phyloP scores from a whole-genome alignment of 2,797 vertebrate genomes.

The Coregonus ussuriensis region DNA sequence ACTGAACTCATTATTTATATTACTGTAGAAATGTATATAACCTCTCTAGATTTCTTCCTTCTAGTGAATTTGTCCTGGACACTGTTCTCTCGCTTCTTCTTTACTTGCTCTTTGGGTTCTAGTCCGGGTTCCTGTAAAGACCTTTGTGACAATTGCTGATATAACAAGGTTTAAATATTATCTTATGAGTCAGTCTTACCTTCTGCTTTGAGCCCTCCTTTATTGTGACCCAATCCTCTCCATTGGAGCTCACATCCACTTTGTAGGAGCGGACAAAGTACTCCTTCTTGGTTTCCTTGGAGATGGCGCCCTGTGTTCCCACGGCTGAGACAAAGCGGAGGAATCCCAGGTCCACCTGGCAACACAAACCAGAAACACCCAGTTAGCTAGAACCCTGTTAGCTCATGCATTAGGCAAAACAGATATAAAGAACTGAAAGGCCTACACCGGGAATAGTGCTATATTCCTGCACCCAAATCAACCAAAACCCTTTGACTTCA shows the following conservation, averaged over 20 bases:
- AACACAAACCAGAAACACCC: constrained; percentile 2
- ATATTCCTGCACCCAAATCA: background rate
- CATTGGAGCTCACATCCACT: constrained; percentile 95
- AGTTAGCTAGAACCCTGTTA: background rate
- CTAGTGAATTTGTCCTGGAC: too few relatives aligned
- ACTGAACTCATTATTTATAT: background rate
- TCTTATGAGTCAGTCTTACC: constrained; percentile 62
- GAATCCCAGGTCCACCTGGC: constrained; percentile 93
- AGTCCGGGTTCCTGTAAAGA: background rate
- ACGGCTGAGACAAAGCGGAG: constrained; percentile 92
- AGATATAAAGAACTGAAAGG: background rate
- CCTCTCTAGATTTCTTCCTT: too few relatives aligned
- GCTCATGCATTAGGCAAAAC: background rate
- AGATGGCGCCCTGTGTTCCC: constrained; percentile 94
- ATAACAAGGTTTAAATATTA: background rate
- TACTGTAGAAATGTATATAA: background rate
- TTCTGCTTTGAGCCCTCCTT: constrained; percentile 93
- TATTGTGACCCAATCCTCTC: constrained; percentile 97
- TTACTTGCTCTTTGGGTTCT: too few relatives aligned
- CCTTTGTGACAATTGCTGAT: background rate
- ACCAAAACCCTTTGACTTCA: background rate
- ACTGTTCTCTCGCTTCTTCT: too few relatives aligned
- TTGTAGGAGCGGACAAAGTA: constrained; percentile 93
- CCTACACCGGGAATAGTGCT: background rate
- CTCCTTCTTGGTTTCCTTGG: constrained; percentile 90